These are phyloP conservation scores for Centroberyx gerrardi DNA, from an alignment of 2,797 vertebrate species.

Conservation along the genomic window DNA sequence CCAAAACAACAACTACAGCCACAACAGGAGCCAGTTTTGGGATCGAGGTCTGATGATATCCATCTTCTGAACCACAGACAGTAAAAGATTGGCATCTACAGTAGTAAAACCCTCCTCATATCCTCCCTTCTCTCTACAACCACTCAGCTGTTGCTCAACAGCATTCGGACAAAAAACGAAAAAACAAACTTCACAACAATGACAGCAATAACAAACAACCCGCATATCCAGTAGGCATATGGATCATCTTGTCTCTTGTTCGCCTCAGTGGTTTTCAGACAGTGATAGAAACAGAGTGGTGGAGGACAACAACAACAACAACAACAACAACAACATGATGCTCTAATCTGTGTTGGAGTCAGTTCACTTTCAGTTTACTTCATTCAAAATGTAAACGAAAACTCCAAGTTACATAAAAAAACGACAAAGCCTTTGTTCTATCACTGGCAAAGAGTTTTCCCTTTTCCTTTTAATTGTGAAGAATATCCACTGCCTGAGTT, in stretches of 20 bases:
- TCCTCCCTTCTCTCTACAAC: background rate
- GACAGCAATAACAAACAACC: conserved; percentile 10
- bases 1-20: conserved; percentile 28
- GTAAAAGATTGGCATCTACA: conserved; percentile 30
- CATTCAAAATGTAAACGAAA: background rate
- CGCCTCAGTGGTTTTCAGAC: conserved; percentile 18
- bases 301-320: conserved; percentile 3
- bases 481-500: background rate
- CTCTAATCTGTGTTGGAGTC: background rate
- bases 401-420: background rate
- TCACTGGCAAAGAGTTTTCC: background rate
- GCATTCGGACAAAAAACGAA: background rate
- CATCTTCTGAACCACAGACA: conserved; percentile 34
- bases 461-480: background rate
- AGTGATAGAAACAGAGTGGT: conserved; percentile 11
- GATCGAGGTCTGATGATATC: conserved; percentile 46
- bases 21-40: conserved; percentile 1
- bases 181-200: conserved; percentile 1
- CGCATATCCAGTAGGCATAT: too few relatives aligned
- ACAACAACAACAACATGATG: conserved; percentile 12
- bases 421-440: background rate
- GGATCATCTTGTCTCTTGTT: background rate
- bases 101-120: conserved; percentile 4
- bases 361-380: background rate
- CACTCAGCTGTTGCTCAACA: conserved; percentile 35